These are phyloP conservation scores for Coptodon bakossiorum DNA, from an alignment of 2,113 vertebrate species.

Conservation along the genomic window DNA sequence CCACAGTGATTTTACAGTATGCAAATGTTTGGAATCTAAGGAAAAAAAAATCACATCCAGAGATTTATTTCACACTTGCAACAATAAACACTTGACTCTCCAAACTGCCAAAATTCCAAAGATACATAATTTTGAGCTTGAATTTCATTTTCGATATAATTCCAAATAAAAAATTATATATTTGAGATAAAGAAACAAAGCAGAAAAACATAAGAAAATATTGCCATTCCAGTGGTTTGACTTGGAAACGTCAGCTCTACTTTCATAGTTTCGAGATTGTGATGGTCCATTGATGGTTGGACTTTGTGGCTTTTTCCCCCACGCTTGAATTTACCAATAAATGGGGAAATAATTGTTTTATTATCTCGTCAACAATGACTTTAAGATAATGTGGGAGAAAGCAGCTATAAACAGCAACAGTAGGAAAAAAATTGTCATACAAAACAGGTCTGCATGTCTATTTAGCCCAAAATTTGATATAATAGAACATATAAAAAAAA, in stretches of 20 bases:
- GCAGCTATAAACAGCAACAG: not conserved
- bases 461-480: not conserved
- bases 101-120: not conserved
- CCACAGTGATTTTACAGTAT: not conserved
- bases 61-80: not conserved
- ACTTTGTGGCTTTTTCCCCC: not conserved
- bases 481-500: not conserved
- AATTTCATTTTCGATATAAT: not conserved
- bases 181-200: not conserved
- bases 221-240: not conserved
- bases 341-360: not conserved
- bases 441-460: not conserved
- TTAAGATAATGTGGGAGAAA: not conserved
- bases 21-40: not conserved
- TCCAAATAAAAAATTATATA: not conserved
- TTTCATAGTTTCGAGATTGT: not conserved
- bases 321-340: not conserved
- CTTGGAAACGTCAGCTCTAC: not conserved
- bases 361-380: not conserved
- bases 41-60: not conserved
- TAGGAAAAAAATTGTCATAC: rapidly evolving
- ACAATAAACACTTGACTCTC: not conserved
- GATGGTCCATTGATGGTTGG: not conserved
- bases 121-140: not conserved
- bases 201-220: not conserved